A percentile compares a stretch with the other conserved stretches of the same genome.
Conservation (phyloP, 2,797 vertebrate genomes). For the Sylvilagus floridanus region DNA sequence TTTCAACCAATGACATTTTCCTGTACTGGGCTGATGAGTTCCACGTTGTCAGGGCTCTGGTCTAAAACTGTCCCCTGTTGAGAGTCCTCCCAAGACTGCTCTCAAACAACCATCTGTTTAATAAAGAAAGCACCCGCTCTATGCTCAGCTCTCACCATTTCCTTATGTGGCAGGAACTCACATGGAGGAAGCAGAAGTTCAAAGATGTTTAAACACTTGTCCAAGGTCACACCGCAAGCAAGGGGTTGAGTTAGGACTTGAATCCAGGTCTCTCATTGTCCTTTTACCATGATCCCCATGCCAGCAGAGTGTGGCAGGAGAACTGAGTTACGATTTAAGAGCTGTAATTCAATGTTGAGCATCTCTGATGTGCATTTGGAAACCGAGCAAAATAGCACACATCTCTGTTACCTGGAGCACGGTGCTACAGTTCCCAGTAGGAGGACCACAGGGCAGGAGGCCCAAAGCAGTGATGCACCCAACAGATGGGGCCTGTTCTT, state of each 20-base stretch:
- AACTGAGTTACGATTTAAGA: not conserved
- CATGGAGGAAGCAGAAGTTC: not conserved
- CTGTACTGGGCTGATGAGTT: not conserved
- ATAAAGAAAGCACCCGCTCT: not conserved
- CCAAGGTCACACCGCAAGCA: not conserved
- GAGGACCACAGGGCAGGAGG: not conserved
- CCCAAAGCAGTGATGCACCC: not conserved
- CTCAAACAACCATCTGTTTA: not conserved
- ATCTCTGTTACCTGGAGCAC: not conserved
- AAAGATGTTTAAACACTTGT: not conserved
- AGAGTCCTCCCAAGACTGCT: not conserved
- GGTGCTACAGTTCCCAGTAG: not conserved
- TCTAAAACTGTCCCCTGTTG: not conserved
- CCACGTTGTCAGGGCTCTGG: not conserved
- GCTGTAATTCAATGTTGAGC: not conserved
- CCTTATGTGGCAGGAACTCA: not conserved
- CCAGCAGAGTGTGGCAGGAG: not conserved
- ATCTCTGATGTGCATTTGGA: not conserved
- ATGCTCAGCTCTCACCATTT: not conserved
- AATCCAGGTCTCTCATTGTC: not conserved
- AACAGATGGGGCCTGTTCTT: not conserved
- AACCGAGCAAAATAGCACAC: not conserved
- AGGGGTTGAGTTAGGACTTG: not conserved
- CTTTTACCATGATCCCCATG: fast-evolving
- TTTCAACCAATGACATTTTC: not conserved